Evolutionary conservation across 2,888 invertebrate species (phyloP).

Genomic region (Scaptomyza flava): DNA sequence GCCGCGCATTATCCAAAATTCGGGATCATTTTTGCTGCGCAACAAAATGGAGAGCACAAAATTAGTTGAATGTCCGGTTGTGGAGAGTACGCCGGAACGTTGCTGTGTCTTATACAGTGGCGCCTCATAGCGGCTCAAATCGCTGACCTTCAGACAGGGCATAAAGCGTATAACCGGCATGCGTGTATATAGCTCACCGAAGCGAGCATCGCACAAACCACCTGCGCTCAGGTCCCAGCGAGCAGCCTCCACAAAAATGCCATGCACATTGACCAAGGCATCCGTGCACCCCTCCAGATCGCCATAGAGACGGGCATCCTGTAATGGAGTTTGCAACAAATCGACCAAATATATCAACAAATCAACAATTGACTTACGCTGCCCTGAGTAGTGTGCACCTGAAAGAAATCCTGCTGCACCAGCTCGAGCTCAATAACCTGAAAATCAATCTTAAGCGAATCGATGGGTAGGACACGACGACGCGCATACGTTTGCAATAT

Average conservation of each 20-base stretch:
- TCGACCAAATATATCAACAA: too few species aligned
- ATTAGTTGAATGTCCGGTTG: constrained; percentile 97
- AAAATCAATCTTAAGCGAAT: constrained; percentile 93
- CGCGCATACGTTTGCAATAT: constrained; percentile 95
- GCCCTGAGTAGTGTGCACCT: constrained; percentile 75
- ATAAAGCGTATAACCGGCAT: constrained; percentile 81
- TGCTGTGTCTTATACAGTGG: constrained; percentile 96
- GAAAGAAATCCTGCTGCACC: constrained; percentile 89
- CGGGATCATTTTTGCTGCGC: constrained; percentile 87
- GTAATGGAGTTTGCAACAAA: background rate
- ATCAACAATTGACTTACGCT: constrained; percentile 67
- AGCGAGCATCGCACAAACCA: constrained; percentile 89
- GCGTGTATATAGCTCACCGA: constrained; percentile 85
- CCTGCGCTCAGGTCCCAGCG: constrained; percentile 90
- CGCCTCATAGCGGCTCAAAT: constrained; percentile 84
- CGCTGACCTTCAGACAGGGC: constrained; percentile 78
- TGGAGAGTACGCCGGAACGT: constrained; percentile 93
- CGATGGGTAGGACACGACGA: constrained; percentile 93
- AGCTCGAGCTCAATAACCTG: constrained; percentile 86
- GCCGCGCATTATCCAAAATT: constrained; percentile 95
- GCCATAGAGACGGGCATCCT: constrained; percentile 86
- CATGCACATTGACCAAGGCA: constrained; percentile 91
- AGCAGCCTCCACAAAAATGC: constrained; percentile 94
- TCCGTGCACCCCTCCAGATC: constrained; percentile 85
- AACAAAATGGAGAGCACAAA: constrained; percentile 93